Evolutionary conservation across 2,113 vertebrate species (phyloP), one percentile per base, ranked within the genome.

Genomic region (Hydrochoerus hydrochaeris): DNA sequence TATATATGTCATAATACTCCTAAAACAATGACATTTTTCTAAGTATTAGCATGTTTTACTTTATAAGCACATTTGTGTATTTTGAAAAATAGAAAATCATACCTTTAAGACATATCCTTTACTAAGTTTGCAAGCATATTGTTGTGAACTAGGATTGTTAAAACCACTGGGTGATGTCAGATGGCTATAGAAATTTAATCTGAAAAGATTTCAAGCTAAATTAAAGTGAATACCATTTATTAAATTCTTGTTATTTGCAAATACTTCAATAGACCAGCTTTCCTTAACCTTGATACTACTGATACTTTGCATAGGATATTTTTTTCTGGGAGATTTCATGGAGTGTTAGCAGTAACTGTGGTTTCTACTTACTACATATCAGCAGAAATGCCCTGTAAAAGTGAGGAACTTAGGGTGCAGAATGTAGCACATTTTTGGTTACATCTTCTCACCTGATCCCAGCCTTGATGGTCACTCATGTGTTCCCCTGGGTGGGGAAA

Each of bases 151-250:
- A 90, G 26, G 14, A 75, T 60, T 58, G 1, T 52, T 87, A 63
- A 80, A 44, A 46, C 16, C 0, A 19, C 6, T 83, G 30, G 19
- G 30, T 90, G 28, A 44, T 75, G 92, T 52, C 28, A 58, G 20
- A 49, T 81, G 35, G 26, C 57, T 14, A 85, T 2, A 38, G 30
- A 92, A 75, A 88, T 90, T 86, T 77, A 54, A 85, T 62, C 11
- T 52, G 24, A 92, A 77, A 19, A 83, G 84, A 69, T 52, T 54
- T 60, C 80, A 92, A 96, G 28, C n/a, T 95, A 44, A 17, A 54
- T 38, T 67, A 65, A 20, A 32, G 2, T 52, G 75, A 60, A 6
- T 62, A 54, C 22, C 10, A 75, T 35, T 84, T 62, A 75, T 62
- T 88, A 46, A 71, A 24, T 52, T 62, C 12, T 41, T 87, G 46